Base-by-base conservation (phyloP, 2,888 invertebrate genomes). In the Parthenolecanium corni region DNA sequence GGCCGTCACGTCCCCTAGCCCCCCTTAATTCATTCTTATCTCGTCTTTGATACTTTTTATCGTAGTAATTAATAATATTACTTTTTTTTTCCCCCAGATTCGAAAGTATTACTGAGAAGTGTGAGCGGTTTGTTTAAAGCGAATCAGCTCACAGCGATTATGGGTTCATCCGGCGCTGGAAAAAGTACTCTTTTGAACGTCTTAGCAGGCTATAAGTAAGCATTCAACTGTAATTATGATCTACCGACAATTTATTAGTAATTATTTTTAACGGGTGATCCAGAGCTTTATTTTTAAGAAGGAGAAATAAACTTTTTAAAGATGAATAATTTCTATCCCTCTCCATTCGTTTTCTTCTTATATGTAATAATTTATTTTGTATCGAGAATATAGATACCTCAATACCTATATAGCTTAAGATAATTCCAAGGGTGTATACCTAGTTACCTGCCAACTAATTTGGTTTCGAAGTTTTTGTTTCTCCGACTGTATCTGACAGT, bases 81-180 rank as follows among this genome's bases (percentile, higher is more conserved):
- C 18, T 49, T 49, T 49, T 2, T 23, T 21, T 49, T 9, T 52
- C 42, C 25, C 16, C 12, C 51, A 87, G 89, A 81, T 67, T 79
- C 81, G 1, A 92, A 93, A 73, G 75, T 84, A 40, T 88, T 94
- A 68, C 75, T 94, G 63, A 80, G 86, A 66, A 82, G 82, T 61
- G 80, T 95, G 62, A 86, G 82, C 67, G 95, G 95, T 0, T 82
- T 84, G 70, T 92, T 94, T 73, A 80, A 79, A 47, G 86, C 90
- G 0, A 90, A 91, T 12, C 84, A 94, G 72, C 76, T 95, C 66
- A 89, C 89, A 0, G 94, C 90, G 44, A 91, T 95, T 67, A 79
- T 95, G 75, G 95, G 95, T 0, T 93, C 94, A 0, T 92, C 92
- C 0, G 95, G 94, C 0, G 88, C 89, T 3, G 90, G 94, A 52